phyloP scores from a whole-genome alignment of 2,797 vertebrate species.

The Setipinna tenuifilis region DNA sequence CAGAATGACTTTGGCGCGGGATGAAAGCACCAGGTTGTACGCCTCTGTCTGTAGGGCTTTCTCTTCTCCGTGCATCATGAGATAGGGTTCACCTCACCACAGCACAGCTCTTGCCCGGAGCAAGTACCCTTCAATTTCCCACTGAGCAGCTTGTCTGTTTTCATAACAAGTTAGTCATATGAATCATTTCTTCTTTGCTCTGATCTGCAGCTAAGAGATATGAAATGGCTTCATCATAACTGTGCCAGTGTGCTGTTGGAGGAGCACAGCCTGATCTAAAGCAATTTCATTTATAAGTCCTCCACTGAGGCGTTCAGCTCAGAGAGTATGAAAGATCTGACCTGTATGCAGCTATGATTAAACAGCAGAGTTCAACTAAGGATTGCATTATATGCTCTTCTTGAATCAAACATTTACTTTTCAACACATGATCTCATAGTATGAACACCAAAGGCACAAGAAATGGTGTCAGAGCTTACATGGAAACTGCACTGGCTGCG shows the following conservation, averaged over 20 bases:
- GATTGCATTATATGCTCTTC: neutral
- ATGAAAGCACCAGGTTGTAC: slow-evolving; percentile 15
- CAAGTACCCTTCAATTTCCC: neutral
- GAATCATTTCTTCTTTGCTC: neutral
- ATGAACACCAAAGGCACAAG: neutral
- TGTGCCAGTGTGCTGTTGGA: neutral
- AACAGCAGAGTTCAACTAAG: neutral
- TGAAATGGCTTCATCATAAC: neutral
- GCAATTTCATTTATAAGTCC: neutral
- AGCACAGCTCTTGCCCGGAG: neutral
- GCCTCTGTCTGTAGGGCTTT: neutral
- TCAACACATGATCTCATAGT: neutral
- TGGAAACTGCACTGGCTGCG: neutral
- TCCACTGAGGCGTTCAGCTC: neutral
- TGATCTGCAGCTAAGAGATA: neutral
- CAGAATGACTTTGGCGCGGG: neutral
- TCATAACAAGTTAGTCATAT: slow-evolving; percentile 5
- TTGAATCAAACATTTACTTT: neutral
- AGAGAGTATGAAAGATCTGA: neutral
- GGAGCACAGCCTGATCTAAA: neutral
- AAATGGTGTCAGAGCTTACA: slow-evolving; percentile 9
- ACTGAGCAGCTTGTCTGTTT: slow-evolving; percentile 9
- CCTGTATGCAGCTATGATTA: neutral
- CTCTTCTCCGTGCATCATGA: neutral
- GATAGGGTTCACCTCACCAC: neutral